A percentile compares a stretch with the other conserved stretches of the same genome.
Evolutionary conservation across 2,888 invertebrate species (phyloP).

Genomic region (Aplocera efformata): DNA sequence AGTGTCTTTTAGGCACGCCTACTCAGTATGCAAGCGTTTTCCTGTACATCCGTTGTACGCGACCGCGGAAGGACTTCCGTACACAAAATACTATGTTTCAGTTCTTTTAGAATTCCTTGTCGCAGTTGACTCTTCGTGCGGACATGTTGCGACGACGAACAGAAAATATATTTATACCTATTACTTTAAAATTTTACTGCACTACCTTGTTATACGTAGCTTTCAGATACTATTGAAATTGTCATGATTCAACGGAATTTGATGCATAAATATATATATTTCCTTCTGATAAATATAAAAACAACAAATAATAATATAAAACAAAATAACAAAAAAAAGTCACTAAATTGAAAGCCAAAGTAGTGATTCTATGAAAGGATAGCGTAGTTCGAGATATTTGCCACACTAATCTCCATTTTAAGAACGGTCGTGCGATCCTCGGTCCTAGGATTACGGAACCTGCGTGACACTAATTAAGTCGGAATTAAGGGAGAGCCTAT

Average conservation of each 20-base stretch:
- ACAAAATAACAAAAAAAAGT: constrained; percentile 1
- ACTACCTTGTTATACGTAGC: constrained; percentile 25
- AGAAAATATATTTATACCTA: constrained; percentile 59
- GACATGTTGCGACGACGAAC: constrained; percentile 62
- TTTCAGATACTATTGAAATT: too few relatives aligned
- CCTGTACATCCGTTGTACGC: constrained; percentile 77
- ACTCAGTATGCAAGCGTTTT: constrained; percentile 79
- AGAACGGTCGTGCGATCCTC: constrained; percentile 76
- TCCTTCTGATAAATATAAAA: too few relatives aligned
- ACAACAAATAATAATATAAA: neutral
- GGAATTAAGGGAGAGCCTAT: constrained; percentile 77
- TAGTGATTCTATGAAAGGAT: constrained; percentile 67
- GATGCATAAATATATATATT: too few relatives aligned
- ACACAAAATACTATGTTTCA: constrained; percentile 76
- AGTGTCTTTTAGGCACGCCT: constrained; percentile 79
- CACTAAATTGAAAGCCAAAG: constrained; percentile 20
- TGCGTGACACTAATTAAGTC: constrained; percentile 80
- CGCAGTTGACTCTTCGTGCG: constrained; percentile 71
- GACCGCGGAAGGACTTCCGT: constrained; percentile 75
- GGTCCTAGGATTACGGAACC: constrained; percentile 78
- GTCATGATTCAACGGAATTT: too few relatives aligned
- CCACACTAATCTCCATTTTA: constrained; percentile 79
- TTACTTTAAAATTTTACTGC: constrained; percentile 48
- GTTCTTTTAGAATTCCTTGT: constrained; percentile 74
- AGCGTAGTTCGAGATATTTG: constrained; percentile 76